These are phyloP conservation scores for Dinoponera quadriceps DNA, from an alignment of 1,140 invertebrate genomes.

Conservation along the genomic window DNA sequence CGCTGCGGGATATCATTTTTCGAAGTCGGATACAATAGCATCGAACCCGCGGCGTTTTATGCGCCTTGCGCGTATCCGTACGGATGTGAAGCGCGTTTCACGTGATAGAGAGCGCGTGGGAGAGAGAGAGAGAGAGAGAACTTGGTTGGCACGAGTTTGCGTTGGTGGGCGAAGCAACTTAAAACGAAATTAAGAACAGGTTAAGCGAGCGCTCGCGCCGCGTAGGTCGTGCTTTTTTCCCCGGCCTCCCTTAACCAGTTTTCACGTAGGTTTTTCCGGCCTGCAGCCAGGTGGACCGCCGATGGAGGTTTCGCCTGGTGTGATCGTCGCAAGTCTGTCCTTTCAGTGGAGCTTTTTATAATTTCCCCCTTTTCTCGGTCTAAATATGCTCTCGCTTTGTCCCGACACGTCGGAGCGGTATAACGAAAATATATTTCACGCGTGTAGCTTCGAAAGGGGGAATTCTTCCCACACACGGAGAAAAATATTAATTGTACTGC, in stretches of 20 bases:
- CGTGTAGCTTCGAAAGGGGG: too few relatives aligned
- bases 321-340: too few relatives aligned
- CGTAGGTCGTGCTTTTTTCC: conserved; percentile 67
- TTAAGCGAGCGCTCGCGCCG: conserved; percentile 63
- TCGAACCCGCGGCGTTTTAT: not conserved
- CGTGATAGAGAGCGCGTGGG: conserved; percentile 24
- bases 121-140: too few relatives aligned
- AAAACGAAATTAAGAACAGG: conserved; percentile 64
- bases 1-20: conserved; percentile 10
- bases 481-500: too few relatives aligned
- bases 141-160: conserved; percentile 58
- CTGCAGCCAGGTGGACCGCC: conserved; percentile 19
- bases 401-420: not conserved
- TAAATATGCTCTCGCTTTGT: not conserved
- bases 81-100: not conserved
- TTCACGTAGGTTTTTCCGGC: conserved; percentile 34
- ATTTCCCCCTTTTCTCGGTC: not conserved
- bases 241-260: conserved; percentile 64
- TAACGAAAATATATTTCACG: too few relatives aligned
- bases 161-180: conserved; percentile 67
- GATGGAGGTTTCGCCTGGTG: not conserved
- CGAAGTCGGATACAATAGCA: conserved; percentile 14
- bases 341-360: too few relatives aligned
- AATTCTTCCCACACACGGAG: too few relatives aligned
- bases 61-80: not conserved